These are phyloP conservation scores for Cryptocephalus primarius DNA, from an alignment of 2,888 invertebrate genomes.

Conservation along the genomic window DNA sequence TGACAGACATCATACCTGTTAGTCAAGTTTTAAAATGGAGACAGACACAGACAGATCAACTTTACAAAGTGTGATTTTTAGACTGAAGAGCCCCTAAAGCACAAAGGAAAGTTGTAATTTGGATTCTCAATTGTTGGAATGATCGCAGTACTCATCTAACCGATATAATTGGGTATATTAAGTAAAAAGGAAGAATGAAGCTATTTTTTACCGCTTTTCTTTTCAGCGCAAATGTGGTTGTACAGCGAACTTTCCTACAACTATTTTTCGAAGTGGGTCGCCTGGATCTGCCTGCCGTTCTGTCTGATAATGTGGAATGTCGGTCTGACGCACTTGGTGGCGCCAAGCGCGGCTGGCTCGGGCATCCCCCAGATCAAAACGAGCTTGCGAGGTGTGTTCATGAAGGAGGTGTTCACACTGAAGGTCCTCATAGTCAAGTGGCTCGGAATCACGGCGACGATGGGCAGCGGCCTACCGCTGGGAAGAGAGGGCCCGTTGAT, in stretches of 20 bases:
- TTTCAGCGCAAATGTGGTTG: slow-evolving; percentile 53
- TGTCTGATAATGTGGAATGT: slow-evolving; percentile 86
- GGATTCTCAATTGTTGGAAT: no score
- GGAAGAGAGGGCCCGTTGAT: slow-evolving; percentile 99
- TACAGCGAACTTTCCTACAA: slow-evolving; percentile 73
- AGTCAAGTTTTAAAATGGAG: no score
- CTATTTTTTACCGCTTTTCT: neutral
- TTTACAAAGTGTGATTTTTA: no score
- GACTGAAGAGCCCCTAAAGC: no score
- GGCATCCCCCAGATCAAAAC: slow-evolving; percentile 99
- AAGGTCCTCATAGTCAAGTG: slow-evolving; percentile 83
- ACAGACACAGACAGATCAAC: no score
- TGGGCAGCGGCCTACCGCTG: slow-evolving; percentile 90
- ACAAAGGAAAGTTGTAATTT: no score
- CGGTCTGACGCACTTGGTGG: slow-evolving; percentile 88
- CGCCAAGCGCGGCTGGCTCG: slow-evolving; percentile 92
- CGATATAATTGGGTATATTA: no score
- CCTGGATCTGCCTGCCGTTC: slow-evolving; percentile 85
- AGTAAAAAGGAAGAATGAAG: no score
- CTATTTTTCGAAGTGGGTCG: slow-evolving; percentile 76
- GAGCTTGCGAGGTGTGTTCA: slow-evolving; percentile 84
- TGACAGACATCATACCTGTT: no score
- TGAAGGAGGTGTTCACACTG: slow-evolving; percentile 93
- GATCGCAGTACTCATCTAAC: no score
- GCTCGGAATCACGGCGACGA: slow-evolving; percentile 83